Evolutionary conservation across 2,797 vertebrate species (phyloP).

Genomic region (Tokudaia muenninki): DNA sequence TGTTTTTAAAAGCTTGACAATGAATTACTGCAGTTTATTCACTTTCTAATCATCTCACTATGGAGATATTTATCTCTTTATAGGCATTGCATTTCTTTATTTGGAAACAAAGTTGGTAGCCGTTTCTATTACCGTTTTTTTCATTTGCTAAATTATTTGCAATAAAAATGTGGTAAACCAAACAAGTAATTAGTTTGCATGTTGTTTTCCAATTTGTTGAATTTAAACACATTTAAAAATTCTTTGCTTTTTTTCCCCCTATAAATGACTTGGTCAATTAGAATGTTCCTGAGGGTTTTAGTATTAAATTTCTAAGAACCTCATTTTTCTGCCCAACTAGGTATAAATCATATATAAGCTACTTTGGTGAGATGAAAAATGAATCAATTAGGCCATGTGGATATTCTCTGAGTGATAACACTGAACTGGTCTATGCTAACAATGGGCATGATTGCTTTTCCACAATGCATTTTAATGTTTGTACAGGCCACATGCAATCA

Average conservation of each 20-base stretch:
- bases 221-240: neutral
- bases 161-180: neutral
- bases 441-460: neutral
- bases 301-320: neutral
- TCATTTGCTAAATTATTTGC: constrained; percentile 17
- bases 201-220: neutral
- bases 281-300: constrained; percentile 12
- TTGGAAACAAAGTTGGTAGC: neutral
- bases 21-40: neutral
- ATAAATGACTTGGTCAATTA: neutral
- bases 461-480: neutral
- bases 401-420: neutral
- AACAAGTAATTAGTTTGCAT: neutral
- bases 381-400: neutral
- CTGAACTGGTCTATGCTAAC: neutral
- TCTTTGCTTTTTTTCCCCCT: neutral
- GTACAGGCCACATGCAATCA: neutral
- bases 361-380: neutral
- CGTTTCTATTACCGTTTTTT: neutral
- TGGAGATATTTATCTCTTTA: neutral
- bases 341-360: neutral
- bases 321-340: constrained; percentile 5
- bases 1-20: neutral
- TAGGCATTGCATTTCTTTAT: neutral
- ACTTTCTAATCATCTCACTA: neutral